Evolutionary conservation across 2,797 vertebrate genomes (phyloP).

Genomic region (Lateolabrax maculatus): DNA sequence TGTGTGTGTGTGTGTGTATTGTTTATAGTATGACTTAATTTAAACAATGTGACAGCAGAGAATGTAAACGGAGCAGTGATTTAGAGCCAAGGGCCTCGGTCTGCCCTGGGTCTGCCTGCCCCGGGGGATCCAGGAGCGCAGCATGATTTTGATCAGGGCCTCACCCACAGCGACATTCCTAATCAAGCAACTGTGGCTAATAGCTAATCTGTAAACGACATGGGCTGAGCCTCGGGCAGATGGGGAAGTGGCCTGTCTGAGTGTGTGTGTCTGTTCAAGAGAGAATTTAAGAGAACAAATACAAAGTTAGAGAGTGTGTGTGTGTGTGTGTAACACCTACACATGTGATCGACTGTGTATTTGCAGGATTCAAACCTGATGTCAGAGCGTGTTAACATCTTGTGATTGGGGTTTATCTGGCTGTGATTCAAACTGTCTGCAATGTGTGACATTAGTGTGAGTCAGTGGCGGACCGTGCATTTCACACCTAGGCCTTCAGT

Average conservation of each 20-base stretch:
- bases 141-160: conserved; percentile 16
- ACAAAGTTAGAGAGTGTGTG: background rate
- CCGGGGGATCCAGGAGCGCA: conserved; percentile 2
- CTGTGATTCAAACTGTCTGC: conserved; percentile 22
- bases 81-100: conserved; percentile 32
- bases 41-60: conserved; percentile 75
- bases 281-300: background rate
- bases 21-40: conserved; percentile 66
- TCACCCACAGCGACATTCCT: conserved; percentile 12
- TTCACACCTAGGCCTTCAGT: too few relatives aligned
- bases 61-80: conserved; percentile 79
- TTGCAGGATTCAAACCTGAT: conserved; percentile 1
- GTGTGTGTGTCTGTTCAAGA: background rate
- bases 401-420: conserved; percentile 12
- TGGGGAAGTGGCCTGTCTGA: conserved; percentile 5
- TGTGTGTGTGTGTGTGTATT: conserved; percentile 48
- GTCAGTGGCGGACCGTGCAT: too few relatives aligned
- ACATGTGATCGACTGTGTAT: conserved; percentile 4
- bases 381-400: conserved; percentile 4
- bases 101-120: background rate
- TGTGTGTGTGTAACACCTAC: background rate
- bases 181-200: conserved; percentile 54
- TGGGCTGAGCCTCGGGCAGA: background rate
- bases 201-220: conserved; percentile 61
- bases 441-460: conserved; percentile 11